Evolutionary conservation across 2,113 vertebrate species (phyloP).

Genomic region (Furnarius figulus): DNA sequence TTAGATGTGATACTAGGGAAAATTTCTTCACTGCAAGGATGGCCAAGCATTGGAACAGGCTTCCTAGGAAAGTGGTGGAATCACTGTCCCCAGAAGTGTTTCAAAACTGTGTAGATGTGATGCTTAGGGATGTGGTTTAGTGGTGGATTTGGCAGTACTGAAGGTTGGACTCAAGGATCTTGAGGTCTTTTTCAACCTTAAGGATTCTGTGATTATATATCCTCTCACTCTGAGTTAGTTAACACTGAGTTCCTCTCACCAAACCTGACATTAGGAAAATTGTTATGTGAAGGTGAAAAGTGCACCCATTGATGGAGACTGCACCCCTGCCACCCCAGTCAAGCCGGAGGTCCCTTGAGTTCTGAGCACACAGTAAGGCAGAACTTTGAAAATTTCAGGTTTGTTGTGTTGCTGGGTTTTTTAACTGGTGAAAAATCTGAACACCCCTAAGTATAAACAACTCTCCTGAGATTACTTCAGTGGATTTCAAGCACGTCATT

Average conservation of each 20-base stretch:
- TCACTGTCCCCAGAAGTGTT: background rate
- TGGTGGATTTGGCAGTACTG: background rate
- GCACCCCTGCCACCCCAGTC: too few species aligned
- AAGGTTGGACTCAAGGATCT: background rate
- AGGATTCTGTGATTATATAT: background rate
- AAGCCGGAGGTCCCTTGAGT: background rate
- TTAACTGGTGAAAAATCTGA: background rate
- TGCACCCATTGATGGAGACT: too few species aligned
- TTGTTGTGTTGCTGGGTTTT: background rate
- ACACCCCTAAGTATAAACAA: background rate
- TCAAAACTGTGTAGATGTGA: background rate
- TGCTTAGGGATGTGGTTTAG: background rate
- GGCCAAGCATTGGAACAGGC: background rate
- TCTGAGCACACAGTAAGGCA: background rate
- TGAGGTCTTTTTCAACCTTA: background rate
- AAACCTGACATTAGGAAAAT: accelerated
- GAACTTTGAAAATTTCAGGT: background rate
- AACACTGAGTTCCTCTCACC: background rate
- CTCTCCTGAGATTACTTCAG: background rate
- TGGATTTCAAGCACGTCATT: background rate
- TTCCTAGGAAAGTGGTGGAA: background rate
- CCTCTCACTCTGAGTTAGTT: background rate
- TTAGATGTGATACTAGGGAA: too few species aligned
- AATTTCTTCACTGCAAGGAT: background rate
- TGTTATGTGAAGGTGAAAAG: background rate